A percentile compares a stretch with the other conserved stretches of the same genome.
Conservation (phyloP, 2,888 invertebrate species). For the Theodoxus fluviatilis region DNA sequence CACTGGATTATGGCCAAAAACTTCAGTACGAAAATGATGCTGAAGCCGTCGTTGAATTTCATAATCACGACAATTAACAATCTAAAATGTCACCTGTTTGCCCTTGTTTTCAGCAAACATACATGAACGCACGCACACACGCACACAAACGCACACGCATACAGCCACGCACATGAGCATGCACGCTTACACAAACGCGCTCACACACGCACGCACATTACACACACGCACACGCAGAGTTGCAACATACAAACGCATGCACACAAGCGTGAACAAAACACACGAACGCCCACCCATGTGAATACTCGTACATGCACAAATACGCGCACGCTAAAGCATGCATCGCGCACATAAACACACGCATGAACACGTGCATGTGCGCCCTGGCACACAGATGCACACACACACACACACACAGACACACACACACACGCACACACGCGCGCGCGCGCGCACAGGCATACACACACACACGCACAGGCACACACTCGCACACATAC, state of each 20-base stretch:
- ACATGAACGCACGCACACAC: background rate
- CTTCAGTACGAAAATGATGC: no score
- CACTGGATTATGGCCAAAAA: no score
- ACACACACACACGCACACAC: background rate
- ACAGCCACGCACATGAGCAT: constrained; percentile 2
- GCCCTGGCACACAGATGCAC: background rate
- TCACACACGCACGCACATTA: background rate
- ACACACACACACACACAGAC: background rate
- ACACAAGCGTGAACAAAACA: no score
- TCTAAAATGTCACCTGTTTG: no score
- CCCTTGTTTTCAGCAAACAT: no score
- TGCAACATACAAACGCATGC: background rate
- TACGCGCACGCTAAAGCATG: background rate
- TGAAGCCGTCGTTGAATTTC: no score
- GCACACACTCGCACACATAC: background rate
- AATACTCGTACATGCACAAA: background rate
- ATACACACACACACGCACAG: background rate
- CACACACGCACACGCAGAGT: background rate
- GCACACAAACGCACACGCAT: background rate
- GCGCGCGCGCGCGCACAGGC: background rate
- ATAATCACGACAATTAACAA: no score
- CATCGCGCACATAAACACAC: background rate
- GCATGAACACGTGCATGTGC: background rate
- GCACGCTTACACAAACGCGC: no score
- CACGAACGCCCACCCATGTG: background rate